phyloP scores from a whole-genome alignment of 2,888 invertebrate species.

The Elegia similella region DNA sequence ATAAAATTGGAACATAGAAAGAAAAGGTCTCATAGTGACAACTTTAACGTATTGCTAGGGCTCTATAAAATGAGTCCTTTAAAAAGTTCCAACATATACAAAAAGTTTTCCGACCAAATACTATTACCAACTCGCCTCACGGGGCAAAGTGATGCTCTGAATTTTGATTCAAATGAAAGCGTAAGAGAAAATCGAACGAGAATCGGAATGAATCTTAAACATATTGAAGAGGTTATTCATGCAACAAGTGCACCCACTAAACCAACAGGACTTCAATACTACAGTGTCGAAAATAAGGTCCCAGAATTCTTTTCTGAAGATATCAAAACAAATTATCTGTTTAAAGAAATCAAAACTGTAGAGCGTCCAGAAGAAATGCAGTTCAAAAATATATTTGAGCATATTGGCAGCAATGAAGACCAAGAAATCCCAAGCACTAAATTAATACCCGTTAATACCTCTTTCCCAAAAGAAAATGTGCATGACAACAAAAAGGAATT shows the following conservation, averaged over 20 bases:
- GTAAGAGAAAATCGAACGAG: conserved; percentile 35
- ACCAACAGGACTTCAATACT: conserved; percentile 28
- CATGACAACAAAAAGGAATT: conserved; percentile 11
- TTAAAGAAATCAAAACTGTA: not conserved
- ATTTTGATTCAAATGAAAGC: conserved; percentile 56
- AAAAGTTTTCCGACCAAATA: conserved; percentile 48
- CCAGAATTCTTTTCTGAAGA: conserved; percentile 37
- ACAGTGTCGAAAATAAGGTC: conserved; percentile 30
- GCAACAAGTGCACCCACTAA: conserved; percentile 23
- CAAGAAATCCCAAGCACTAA: not conserved
- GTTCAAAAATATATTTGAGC: conserved; percentile 13
- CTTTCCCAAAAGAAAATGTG: not conserved
- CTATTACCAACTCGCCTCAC: conserved; percentile 40
- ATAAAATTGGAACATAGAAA: conserved; percentile 2
- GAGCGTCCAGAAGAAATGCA: not conserved
- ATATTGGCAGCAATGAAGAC: conserved; percentile 1
- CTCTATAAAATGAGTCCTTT: conserved; percentile 64
- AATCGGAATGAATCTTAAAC: conserved; percentile 35
- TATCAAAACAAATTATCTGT: conserved; percentile 5
- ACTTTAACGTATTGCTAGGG: conserved; percentile 54
- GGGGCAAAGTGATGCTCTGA: conserved; percentile 29
- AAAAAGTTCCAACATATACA: conserved; percentile 51
- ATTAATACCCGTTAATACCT: conserved; percentile 3
- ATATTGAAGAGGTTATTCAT: conserved; percentile 44
- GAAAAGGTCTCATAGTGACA: conserved; percentile 37